Conservation (phyloP, 2,888 invertebrate genomes). For the Aricia artaxerxes region DNA sequence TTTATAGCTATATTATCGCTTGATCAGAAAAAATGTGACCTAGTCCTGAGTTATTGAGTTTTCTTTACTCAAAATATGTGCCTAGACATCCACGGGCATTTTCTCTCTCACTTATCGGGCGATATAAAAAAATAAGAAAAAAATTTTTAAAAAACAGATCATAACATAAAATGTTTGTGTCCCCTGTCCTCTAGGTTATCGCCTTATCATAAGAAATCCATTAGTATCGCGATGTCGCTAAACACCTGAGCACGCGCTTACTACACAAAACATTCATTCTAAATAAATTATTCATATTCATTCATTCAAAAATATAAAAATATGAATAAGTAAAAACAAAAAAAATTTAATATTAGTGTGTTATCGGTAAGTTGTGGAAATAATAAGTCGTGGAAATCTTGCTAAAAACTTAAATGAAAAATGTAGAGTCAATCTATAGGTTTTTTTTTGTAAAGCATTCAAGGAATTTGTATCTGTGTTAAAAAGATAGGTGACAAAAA, state of each 20-base stretch:
- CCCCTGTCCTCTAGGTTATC: conserved; percentile 52
- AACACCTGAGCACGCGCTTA: conserved; percentile 59
- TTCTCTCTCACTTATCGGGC: too few relatives aligned
- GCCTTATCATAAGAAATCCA: conserved; percentile 50
- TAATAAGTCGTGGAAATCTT: background rate
- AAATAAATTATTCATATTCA: conserved; percentile 32
- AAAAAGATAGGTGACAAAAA: background rate
- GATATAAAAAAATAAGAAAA: too few relatives aligned
- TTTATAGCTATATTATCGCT: too few relatives aligned
- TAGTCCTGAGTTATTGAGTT: too few relatives aligned
- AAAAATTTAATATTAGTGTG: background rate
- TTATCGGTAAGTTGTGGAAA: background rate
- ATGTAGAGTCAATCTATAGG: background rate
- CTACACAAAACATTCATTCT: conserved; percentile 40
- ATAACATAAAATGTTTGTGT: conserved; percentile 38
- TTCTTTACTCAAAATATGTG: too few relatives aligned
- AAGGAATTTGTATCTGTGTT: background rate
- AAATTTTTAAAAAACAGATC: background rate
- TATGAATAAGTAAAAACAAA: background rate
- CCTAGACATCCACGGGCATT: too few relatives aligned
- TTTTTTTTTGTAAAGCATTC: background rate
- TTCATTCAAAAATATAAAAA: background rate
- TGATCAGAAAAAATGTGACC: too few relatives aligned
- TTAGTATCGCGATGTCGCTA: conserved; percentile 61
- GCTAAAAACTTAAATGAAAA: background rate